Percentiles rank a stretch among this genome's conserved stretches.
phyloP scores from a whole-genome alignment of 2,113 vertebrate genomes.

The Osmerus eperlanus region DNA sequence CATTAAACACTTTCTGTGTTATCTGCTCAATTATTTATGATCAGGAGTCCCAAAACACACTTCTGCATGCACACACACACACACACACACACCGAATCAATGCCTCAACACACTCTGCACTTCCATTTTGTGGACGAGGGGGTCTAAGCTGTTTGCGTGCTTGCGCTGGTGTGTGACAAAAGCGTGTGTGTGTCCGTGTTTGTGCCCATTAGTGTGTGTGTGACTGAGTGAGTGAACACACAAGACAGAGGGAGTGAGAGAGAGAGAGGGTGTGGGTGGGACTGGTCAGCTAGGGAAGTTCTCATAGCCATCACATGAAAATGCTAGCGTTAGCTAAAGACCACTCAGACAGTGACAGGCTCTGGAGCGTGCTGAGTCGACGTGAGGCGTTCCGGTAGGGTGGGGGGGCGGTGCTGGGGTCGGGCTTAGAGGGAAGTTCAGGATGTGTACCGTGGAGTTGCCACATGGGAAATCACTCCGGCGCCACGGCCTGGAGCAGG shows the following conservation, averaged over 20 bases:
- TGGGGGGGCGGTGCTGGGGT: not conserved
- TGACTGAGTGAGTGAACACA: not conserved
- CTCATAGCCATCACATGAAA: too few species aligned
- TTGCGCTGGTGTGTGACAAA: not conserved
- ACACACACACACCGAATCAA: slow-evolving; percentile 26
- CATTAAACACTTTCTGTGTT: slow-evolving; percentile 21
- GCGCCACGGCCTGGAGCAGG: slow-evolving; percentile 70
- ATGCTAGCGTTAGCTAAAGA: too few species aligned
- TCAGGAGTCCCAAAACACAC: slow-evolving; percentile 13
- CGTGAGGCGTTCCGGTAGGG: too few species aligned
- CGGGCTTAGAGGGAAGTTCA: not conserved
- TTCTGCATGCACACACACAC: not conserved
- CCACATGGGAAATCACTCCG: slow-evolving; percentile 74
- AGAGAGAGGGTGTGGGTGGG: slow-evolving; percentile 2
- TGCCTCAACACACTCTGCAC: slow-evolving; percentile 9
- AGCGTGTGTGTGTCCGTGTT: not conserved
- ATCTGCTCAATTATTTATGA: slow-evolving; percentile 44
- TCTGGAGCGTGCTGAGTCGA: too few species aligned
- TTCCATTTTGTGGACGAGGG: not conserved
- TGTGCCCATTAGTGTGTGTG: slow-evolving; percentile 1
- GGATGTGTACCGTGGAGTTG: slow-evolving; percentile 21
- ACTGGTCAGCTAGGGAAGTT: not conserved
- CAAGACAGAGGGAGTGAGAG: not conserved
- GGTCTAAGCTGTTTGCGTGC: not conserved
- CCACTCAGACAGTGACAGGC: too few species aligned